Conservation (phyloP, 2,888 invertebrate species). For the Troides helena region DNA sequence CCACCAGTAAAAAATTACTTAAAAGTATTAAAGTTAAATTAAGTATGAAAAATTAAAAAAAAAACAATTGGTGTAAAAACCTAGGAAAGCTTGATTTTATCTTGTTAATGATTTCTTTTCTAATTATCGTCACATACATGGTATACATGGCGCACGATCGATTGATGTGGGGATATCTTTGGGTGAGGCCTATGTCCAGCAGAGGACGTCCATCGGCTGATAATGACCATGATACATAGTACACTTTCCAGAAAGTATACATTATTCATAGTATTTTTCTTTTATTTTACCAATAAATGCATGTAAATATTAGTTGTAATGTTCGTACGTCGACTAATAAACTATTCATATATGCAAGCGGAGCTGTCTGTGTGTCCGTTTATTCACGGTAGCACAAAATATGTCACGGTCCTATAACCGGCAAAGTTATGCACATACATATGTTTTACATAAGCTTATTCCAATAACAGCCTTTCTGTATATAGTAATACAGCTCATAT, state of each 20-base stretch:
- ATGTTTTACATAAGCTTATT: neutral
- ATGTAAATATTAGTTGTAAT: constrained; percentile 28
- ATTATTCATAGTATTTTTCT: neutral
- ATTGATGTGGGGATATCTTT: too few relatives aligned
- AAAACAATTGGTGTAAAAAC: too few relatives aligned
- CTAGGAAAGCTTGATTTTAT: too few relatives aligned
- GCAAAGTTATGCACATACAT: constrained; percentile 33
- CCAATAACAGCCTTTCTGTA: constrained; percentile 1
- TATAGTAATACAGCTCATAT: constrained; percentile 6
- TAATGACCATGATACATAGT: too few relatives aligned
- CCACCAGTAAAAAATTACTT: too few relatives aligned
- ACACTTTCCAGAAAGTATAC: neutral
- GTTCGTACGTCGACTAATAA: constrained; percentile 31
- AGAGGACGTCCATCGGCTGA: too few relatives aligned
- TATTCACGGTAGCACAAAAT: constrained; percentile 70
- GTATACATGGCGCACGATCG: too few relatives aligned
- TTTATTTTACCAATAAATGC: neutral
- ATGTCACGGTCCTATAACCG: constrained; percentile 59
- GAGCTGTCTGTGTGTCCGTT: constrained; percentile 58
- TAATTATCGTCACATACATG: too few relatives aligned
- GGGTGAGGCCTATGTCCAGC: too few relatives aligned
- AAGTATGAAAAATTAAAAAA: too few relatives aligned
- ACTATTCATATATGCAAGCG: constrained; percentile 57
- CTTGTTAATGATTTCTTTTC: too few relatives aligned
- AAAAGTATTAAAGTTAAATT: too few relatives aligned